A percentile compares a stretch with the other conserved stretches of the same genome.
phyloP scores from a whole-genome alignment of 1,140 invertebrate species.

The Apis cerana region DNA sequence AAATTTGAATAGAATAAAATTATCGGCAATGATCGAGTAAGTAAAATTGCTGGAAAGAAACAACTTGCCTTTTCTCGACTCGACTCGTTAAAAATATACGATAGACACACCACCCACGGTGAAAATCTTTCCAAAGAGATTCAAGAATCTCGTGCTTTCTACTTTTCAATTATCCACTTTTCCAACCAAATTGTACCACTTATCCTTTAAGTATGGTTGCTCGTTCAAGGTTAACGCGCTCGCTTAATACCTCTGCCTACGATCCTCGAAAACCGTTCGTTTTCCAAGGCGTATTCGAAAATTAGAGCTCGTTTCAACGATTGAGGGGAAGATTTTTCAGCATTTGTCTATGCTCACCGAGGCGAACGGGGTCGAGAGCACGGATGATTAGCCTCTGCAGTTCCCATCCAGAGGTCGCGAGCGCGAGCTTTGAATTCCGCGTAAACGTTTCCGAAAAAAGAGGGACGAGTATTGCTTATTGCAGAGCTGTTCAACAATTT shows the following conservation, averaged over 20 bases:
- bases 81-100: no score
- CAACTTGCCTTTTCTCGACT: no score
- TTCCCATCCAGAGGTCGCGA: constrained; percentile 22
- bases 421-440: constrained; percentile 9
- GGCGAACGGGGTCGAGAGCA: constrained; percentile 69
- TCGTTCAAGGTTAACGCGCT: constrained; percentile 9
- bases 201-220: not conserved
- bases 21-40: no score
- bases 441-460: constrained; percentile 26
- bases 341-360: constrained; percentile 33
- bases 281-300: constrained; percentile 3
- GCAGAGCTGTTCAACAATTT: no score
- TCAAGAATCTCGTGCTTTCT: not conserved
- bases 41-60: no score
- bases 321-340: constrained; percentile 25
- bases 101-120: no score
- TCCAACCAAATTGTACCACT: not conserved
- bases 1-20: no score
- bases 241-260: not conserved
- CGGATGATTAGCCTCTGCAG: constrained; percentile 67
- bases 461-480: no score
- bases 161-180: not conserved
- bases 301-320: constrained; percentile 23
- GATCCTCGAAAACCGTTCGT: no score
- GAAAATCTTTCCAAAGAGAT: not conserved